Evolutionary conservation across 2,113 vertebrate genomes (phyloP), one percentile per base, ranked within the genome.

Genomic region (Petrocephalus microphthalmus): DNA sequence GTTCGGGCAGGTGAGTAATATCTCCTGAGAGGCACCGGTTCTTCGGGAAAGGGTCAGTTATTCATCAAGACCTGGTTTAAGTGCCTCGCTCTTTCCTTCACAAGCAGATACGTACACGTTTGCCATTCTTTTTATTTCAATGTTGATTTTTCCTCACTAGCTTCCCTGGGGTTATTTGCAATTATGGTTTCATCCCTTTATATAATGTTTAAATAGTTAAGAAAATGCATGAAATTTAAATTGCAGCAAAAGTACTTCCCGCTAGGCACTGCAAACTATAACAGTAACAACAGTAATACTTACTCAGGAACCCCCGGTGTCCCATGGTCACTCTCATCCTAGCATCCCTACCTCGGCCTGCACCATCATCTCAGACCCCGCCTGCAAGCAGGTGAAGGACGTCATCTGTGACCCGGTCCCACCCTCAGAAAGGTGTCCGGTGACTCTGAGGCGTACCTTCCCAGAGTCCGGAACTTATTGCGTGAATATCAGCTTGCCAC

Each of bases 331-430:
- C 53, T 67, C 37, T 82, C 84, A 54, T 71, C 83, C 3, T 91
- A 98, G 98, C 78, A 89, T 92, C 85, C 98, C 98, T 91, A 97
- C 95, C 5, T 96, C 97, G 85, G 97, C 96, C 89, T 99, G 98
- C 84, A 99, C 97, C 3, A 89, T 95, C 0, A 94, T 98, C 89
- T 96, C 97, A 0, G 98, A 98, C 91, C 93, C 95, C 87, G 94
- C 95, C 0, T 99, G 98, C 89, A 95, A 92, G 87, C 85, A 92
- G 74, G 93, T 96, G 85, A 93, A 92, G 89, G 93, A 90, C 82
- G 20, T 95, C 29, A 91, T 95, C 11, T 99, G 98, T 0, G 90
- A 96, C 5, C 93, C 96, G 0, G 57, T 97, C 33, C 74, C 90
- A 0, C 45, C 95, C 5, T 91, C 92, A 0, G 87, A 95, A 0